These are phyloP conservation scores for Eupithecia centaureata DNA, from an alignment of 2,888 invertebrate species.

Conservation along the genomic window DNA sequence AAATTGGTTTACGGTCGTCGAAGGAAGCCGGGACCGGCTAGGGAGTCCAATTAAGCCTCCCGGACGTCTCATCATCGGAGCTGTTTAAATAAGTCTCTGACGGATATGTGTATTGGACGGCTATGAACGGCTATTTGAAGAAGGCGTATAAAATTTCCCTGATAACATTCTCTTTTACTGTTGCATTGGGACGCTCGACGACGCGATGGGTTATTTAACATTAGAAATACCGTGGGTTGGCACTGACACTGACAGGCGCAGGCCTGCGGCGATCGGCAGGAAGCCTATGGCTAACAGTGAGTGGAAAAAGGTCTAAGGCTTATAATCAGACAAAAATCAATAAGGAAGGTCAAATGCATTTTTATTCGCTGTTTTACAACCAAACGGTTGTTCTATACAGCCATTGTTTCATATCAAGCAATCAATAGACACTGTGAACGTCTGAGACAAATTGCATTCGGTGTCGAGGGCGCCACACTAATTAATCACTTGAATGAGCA, in stretches of 20 bases:
- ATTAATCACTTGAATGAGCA: slow-evolving; percentile 48
- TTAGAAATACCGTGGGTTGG: neutral
- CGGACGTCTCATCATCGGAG: slow-evolving; percentile 11
- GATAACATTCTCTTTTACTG: neutral
- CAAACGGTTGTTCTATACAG: neutral
- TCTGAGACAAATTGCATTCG: slow-evolving; percentile 34
- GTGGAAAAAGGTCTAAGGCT: neutral
- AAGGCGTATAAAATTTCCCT: neutral
- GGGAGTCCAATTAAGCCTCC: slow-evolving; percentile 18
- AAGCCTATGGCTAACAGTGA: neutral
- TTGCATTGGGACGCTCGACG: neutral
- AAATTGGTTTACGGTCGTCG: slow-evolving; percentile 19
- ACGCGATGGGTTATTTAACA: neutral
- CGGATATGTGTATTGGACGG: slow-evolving; percentile 3
- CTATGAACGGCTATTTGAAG: neutral
- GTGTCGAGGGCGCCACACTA: slow-evolving; percentile 33
- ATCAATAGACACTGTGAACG: slow-evolving; percentile 28
- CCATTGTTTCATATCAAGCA: slow-evolving; percentile 16
- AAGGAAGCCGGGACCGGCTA: slow-evolving; percentile 2
- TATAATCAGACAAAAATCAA: neutral
- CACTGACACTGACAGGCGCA: no score
- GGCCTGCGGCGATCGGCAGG: neutral
- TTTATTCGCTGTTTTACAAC: neutral
- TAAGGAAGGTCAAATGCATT: neutral
- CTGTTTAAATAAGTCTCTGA: slow-evolving; percentile 12